Base-by-base conservation (phyloP, 2,113 vertebrate species). In the Gymnogyps californianus region DNA sequence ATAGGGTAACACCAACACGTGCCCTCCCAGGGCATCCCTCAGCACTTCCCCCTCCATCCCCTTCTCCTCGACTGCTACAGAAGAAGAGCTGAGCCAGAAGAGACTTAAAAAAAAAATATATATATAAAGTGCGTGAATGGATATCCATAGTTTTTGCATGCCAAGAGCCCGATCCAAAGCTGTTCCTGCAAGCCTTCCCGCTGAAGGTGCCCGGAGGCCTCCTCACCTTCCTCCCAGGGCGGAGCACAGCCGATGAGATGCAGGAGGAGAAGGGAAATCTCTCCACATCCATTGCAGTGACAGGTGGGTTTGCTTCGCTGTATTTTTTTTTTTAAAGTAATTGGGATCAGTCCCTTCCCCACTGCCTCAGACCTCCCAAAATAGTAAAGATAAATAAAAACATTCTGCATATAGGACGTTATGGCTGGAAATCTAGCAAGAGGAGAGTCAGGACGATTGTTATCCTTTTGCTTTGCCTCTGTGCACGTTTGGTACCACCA, bases 191-290 rank as follows among this genome's bases (percentile, higher is more conserved):
- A 65, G 22, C 36, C 58, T 44, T 79, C 44, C 34, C 5, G 3
- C 5, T 26, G 46, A 51, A 77, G 11, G 28, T 0, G 3, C 61
- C 61, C 8, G 0, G 29, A 83, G 38, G n/a, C 40, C 47, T 77
- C 84, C n/a, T 47, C 25, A 1, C 31, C 28, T 49, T 87, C 86
- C 61, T 91, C 57, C 52, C 42, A 34, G 12, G 25, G 72, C 16
- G 17, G 5, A 64, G 46, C 0, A 1, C 0, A 0, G 0, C 71
- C 6, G 7, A 51, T 0, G 0, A 69, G n/a, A 83, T 2, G 4
- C 18, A 52, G 2, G 0, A 61, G 3, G n/a, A 55, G 42, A 74
- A 72, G 1, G 3, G 26, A 89, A 76, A 76, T 18, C 15, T 85
- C 57, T 65, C 40, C 70, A 34, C 0, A 2, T 15, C 17, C 40